Percentiles rank a stretch among this genome's conserved stretches.
Evolutionary conservation across 2,113 vertebrate species (phyloP).

Genomic region (Calyptommatus sinebrachiatus): DNA sequence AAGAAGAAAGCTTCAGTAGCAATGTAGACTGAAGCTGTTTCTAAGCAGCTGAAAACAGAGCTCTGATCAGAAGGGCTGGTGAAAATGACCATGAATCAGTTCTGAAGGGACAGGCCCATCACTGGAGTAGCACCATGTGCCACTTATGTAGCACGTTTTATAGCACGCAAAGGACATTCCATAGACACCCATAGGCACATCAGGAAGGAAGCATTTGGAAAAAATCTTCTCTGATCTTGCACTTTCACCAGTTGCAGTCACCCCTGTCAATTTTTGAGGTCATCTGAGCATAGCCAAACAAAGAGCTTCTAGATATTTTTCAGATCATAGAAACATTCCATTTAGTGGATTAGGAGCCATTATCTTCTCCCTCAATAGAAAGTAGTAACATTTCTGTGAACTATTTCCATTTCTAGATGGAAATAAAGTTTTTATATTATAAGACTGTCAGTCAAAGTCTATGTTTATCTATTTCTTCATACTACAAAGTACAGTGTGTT

Average conservation of each 20-base stretch:
- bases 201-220: no score
- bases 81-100: no score
- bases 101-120: no score
- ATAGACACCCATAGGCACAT: no score
- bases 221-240: no score
- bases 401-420: background rate
- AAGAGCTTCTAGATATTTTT: background rate
- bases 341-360: background rate
- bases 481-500: background rate
- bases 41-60: background rate
- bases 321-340: background rate
- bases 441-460: slow-evolving; percentile 17
- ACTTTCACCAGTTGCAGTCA: no score
- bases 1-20: background rate
- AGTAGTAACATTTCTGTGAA: background rate
- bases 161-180: no score
- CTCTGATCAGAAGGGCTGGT: no score
- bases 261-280: no score
- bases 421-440: slow-evolving; percentile 29
- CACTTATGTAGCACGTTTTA: no score
- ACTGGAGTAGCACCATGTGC: no score
- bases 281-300: background rate
- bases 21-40: background rate
- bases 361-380: slow-evolving; percentile 3
- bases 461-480: slow-evolving; percentile 22